Evolutionary conservation across 2,888 invertebrate species (phyloP).

Genomic region (Perithous albicinctus): DNA sequence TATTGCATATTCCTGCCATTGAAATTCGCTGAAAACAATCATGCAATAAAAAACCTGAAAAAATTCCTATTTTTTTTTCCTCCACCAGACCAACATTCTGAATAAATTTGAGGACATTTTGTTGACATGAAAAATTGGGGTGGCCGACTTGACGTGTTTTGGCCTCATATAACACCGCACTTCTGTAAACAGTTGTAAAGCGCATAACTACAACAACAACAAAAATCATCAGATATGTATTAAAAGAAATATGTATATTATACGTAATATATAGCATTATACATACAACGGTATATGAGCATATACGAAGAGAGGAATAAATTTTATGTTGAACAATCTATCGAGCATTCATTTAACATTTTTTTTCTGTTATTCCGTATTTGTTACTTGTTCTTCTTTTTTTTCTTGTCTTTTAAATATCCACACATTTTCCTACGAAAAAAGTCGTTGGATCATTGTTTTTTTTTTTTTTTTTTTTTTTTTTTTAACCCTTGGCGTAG

Average conservation of each 20-base stretch:
- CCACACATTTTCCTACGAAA: slow-evolving; percentile 22
- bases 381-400: slow-evolving; percentile 9
- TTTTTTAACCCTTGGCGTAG: slow-evolving; percentile 45
- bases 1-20: too few species aligned
- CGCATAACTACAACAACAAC: too few species aligned
- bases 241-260: slow-evolving; percentile 69
- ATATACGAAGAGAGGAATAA: slow-evolving; percentile 67
- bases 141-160: too few species aligned
- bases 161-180: too few species aligned
- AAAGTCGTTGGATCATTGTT: slow-evolving; percentile 16
- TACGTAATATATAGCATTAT: slow-evolving; percentile 66
- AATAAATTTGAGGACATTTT: too few species aligned
- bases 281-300: slow-evolving; percentile 60
- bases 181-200: too few species aligned
- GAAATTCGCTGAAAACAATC: too few species aligned
- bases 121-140: too few species aligned
- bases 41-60: too few species aligned
- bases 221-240: slow-evolving; percentile 58
- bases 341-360: slow-evolving; percentile 57
- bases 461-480: too few species aligned
- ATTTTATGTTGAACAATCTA: slow-evolving; percentile 68
- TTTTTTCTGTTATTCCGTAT: slow-evolving; percentile 4
- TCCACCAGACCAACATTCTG: too few species aligned
- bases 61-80: too few species aligned
- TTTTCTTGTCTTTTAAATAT: slow-evolving; percentile 22